Evolutionary conservation across 2,113 vertebrate genomes (phyloP).

Genomic region (Gallinago undulata): DNA sequence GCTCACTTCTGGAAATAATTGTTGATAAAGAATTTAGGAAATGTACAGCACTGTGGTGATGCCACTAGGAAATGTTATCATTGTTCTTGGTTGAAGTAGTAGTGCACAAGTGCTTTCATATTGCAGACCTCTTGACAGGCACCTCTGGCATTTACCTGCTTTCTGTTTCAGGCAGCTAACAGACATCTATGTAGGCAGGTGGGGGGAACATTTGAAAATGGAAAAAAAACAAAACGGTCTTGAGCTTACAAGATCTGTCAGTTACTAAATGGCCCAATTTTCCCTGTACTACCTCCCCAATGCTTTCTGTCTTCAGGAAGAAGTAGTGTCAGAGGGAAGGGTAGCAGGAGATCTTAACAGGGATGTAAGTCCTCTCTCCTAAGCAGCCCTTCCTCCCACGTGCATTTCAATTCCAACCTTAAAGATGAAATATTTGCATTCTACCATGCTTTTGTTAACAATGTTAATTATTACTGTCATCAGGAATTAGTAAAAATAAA

Average conservation of each 20-base stretch:
- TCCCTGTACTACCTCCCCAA: not conserved
- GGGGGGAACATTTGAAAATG: not conserved
- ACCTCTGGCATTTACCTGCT: not conserved
- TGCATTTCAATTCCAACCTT: not conserved
- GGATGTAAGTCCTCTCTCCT: not conserved
- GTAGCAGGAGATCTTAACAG: not conserved
- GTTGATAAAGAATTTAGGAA: not conserved
- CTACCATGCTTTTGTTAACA: not conserved
- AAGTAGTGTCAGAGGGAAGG: not conserved
- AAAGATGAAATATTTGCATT: not conserved
- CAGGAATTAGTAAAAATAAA: slow-evolving; percentile 30
- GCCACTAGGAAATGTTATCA: not conserved
- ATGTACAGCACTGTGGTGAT: not conserved
- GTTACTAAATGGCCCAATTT: rapidly evolving
- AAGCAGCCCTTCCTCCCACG: not conserved
- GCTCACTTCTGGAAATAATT: not conserved
- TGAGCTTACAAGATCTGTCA: not conserved
- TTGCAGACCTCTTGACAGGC: not conserved
- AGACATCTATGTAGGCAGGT: rapidly evolving
- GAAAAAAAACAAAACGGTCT: not conserved
- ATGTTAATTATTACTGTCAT: not conserved
- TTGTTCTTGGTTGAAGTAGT: not conserved
- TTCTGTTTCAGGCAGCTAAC: not conserved
- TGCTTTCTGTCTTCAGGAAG: not conserved
- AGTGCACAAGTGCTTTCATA: not conserved